Percentiles rank a stretch among this genome's conserved stretches.
Conservation (phyloP, 2,888 invertebrate species). For the Steinernema hermaphroditum region DNA sequence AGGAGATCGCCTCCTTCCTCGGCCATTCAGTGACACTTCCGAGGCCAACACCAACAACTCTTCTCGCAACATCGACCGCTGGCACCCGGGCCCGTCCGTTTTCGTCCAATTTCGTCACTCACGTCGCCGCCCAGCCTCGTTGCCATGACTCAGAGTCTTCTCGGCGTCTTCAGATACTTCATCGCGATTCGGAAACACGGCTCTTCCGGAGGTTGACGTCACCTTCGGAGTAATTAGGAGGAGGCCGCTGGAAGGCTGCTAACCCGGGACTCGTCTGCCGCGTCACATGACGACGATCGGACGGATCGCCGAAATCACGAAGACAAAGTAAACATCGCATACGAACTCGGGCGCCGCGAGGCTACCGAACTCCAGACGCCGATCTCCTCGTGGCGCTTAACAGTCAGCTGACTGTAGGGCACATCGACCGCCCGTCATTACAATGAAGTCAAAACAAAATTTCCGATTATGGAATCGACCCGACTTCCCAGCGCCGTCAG, state of each 20-base stretch:
- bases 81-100: neutral
- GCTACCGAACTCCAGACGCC: neutral
- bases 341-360: neutral
- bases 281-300: conserved; percentile 18
- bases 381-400: neutral
- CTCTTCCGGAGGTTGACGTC: too few relatives aligned
- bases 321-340: conserved; percentile 23
- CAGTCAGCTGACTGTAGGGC: conserved; percentile 28
- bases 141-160: neutral
- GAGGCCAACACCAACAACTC: conserved; percentile 5
- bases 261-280: neutral
- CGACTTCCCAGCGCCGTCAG: conserved; percentile 10
- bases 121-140: neutral
- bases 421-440: conserved; percentile 19
- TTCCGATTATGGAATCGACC: conserved; percentile 27
- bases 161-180: too few relatives aligned
- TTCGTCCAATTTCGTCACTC: conserved; percentile 13
- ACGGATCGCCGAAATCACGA: conserved; percentile 2
- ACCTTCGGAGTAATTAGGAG: too few relatives aligned
- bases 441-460: conserved; percentile 27
- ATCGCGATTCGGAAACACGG: too few relatives aligned
- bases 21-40: conserved; percentile 15
- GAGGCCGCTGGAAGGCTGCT: too few relatives aligned
- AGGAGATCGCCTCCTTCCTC: neutral
- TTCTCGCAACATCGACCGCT: conserved; percentile 14